Evolutionary conservation across 2,797 vertebrate species (phyloP), one percentile per base, ranked within the genome.

Genomic region (Brachymystax lenok): DNA sequence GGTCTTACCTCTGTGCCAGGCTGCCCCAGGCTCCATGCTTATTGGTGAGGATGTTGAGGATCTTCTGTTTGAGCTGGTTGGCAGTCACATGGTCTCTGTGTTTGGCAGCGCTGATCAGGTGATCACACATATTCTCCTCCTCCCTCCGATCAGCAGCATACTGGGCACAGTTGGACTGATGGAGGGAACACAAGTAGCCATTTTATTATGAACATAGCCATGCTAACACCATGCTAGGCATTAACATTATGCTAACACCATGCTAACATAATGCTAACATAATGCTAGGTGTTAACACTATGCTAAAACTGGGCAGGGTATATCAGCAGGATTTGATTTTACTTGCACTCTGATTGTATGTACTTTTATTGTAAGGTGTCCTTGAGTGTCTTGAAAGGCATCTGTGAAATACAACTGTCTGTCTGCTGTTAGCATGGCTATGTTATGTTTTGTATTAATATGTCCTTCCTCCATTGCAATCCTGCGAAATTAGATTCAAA

Each of bases 91-190:
- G 97, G 85, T 99, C 97, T 51, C 98, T 92, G 88, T 99, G 98
- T 82, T 99, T 99, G 14, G 97, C 96, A 0, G 97, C 97, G n/a
- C 96, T 95, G 86, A 99, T 98, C 70, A 99, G 95, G 79, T 99
- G 98, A 80, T 99, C 97, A 69, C 97, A 99, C 96, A 98, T 98
- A 93, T 96, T 98, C 83, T 99, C 98, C 76, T 99, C 98, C 67
- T 98, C 97, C 82, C 94, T 95, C 80, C 96, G 94, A 79, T 99
- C 98, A 2, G 96, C 96, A 3, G 96, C 95, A n/a, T 98, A 99
- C 74, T 98, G 97, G 63, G 96, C 95, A 77, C 97, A 98, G 82
- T 96, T 96, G 0, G 97, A 97, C 98, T 99, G 85, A 59, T 74
- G 86, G 79, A 17, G 79, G 89, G 77, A 35, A 10, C 17, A 74